Percentiles rank a stretch among this genome's conserved stretches.
Evolutionary conservation across 2,888 invertebrate species (phyloP).

Genomic region (Scaptomyza cyrtandrae): DNA sequence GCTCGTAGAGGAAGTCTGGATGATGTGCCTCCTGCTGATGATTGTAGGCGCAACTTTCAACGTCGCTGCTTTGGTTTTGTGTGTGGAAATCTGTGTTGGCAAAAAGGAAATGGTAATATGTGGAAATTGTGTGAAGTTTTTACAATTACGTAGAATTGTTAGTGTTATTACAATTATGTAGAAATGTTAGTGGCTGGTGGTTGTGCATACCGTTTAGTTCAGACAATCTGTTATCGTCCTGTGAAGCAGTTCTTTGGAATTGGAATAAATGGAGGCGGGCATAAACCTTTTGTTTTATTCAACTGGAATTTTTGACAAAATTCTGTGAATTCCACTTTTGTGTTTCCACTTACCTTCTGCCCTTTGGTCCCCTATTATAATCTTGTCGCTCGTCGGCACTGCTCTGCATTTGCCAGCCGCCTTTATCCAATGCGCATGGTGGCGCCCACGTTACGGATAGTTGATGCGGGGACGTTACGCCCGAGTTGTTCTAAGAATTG

Average conservation of each 20-base stretch:
- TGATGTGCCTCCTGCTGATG: constrained; percentile 36
- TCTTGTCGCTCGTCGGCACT: constrained; percentile 73
- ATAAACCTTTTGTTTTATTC: constrained; percentile 6
- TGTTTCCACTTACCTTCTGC: constrained; percentile 63
- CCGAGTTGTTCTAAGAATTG: constrained; percentile 73
- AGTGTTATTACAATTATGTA: constrained; percentile 11
- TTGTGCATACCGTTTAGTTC: constrained; percentile 63
- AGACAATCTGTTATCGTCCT: constrained; percentile 66
- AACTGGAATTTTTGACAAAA: background rate
- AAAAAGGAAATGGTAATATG: background rate
- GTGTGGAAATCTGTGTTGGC: constrained; percentile 52
- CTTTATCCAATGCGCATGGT: constrained; percentile 79
- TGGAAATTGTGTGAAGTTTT: constrained; percentile 21
- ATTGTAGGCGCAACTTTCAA: constrained; percentile 49
- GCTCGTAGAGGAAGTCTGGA: constrained; percentile 29
- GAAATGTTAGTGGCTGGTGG: background rate
- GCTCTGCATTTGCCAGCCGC: constrained; percentile 79
- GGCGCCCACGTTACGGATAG: constrained; percentile 84
- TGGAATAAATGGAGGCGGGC: background rate
- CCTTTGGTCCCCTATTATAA: constrained; percentile 65
- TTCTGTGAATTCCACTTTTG: background rate
- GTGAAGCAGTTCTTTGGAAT: constrained; percentile 62
- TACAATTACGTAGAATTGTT: constrained; percentile 1
- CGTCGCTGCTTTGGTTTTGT: constrained; percentile 62
- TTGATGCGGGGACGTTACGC: constrained; percentile 82